Base-by-base conservation (phyloP, 2,888 invertebrate genomes). In the Agonopterix subpropinquella region DNA sequence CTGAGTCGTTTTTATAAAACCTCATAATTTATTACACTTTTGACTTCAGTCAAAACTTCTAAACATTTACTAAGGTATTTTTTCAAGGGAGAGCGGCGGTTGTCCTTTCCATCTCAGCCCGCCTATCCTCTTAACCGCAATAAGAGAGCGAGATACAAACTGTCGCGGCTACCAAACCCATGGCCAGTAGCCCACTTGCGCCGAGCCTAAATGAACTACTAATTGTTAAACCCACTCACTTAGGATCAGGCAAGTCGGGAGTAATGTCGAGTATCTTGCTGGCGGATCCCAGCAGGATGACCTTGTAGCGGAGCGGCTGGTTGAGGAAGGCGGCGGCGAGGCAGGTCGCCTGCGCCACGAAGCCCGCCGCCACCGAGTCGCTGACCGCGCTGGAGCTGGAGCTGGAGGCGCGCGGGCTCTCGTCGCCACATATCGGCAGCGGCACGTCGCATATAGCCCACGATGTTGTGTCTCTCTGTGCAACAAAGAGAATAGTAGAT, bases 311-410 rank as follows among this genome's bases (percentile, higher is more conserved):
- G 13, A 97, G 86, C 36, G 98, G 97, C 61, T 96, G 92, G 75
- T 95, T 93, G 47, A 98, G 88, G 63, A 98, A 91, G 45, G 92
- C 92, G 1, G 96, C 94, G 45, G 96, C 92, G 88, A 97, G 92
- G 53, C 93, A 91, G 0, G 95, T 90, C 11, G 95, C 89, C 70
- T 98, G 98, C 11, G 96, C 94, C 8, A 95, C 94, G 72, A 94
- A 95, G 7, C 98, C 97, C 2, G 97, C 89, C 0, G 96, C 96
- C n/a, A 96, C 95, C 0, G 96, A 92, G 48, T 96, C 80, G 91
- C 92, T 89, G 53, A 94, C 93, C 44, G 75, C 64, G 41, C 58
- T 70, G 5, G 56, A 48, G 0, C 60, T 56, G 0, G 75, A 64
- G 41, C 58, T 70, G 5, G 56, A 48, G 0, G 61, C 57, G 0